Base-by-base conservation (phyloP, 1,140 invertebrate species). In the Bathynomus jamesi region DNA sequence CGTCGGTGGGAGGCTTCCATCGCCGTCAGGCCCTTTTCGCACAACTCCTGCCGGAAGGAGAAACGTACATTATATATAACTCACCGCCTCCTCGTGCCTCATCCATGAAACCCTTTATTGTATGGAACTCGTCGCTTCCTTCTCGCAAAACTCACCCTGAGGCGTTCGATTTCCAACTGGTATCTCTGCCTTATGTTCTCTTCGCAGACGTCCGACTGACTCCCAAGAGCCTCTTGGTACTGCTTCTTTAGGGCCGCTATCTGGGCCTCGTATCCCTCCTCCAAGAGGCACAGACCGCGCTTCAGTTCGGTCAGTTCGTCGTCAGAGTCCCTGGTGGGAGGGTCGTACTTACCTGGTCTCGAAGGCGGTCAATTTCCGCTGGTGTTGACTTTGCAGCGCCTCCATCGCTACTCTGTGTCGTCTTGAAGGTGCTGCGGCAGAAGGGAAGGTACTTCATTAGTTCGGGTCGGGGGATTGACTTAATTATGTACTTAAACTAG, bases 1-100 rank as follows among this genome's bases (percentile, higher is more conserved):
- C 91, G 85, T n/a, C 90, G 85, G 81, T 95, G 91, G 75, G 91
- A 93, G 79, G 89, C 91, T 81, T 95, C 92, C 90, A 94, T 93
- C 5, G 91, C 90, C 71, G 89, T 81, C 69, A 95, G 83, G 7
- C 92, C 92, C 79, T 93, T 93, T 80, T 94, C 92, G 82, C 92
- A 95, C 24, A 95, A 83, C 31, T 87, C 86, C 85, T 89, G 63
- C 4, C 75, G 69, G 21, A 32, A 74, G 30, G n/a, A 72, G 17
- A 66, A 60, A 75, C 28, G 69, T n/a, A n/a, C n/a, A n/a, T n/a
- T 27, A 40, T n/a, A 46, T n/a, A 53, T 30, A 46, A 68, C 28
- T 53, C 13, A 61, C 30, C 11, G 32, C 29, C 40, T 27, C 0
- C 13, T 25, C 62, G 11, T 28, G n/a, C n/a, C n/a, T n/a, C n/a